These are phyloP conservation scores for Varroa destructor DNA, from an alignment of 1,140 invertebrate species.

Conservation along the genomic window DNA sequence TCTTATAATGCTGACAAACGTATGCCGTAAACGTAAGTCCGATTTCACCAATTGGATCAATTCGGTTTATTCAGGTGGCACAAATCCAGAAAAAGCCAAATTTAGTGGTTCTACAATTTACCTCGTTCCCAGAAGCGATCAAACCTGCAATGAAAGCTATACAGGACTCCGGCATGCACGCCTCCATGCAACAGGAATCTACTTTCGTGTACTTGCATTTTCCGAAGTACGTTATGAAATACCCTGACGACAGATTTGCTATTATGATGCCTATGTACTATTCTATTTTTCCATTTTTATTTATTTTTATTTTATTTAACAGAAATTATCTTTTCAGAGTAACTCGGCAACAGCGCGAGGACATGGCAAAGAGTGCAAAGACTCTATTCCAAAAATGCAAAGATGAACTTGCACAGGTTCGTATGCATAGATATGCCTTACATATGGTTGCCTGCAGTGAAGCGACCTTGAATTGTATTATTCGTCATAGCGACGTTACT, in stretches of 20 bases:
- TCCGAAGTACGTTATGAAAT: neutral
- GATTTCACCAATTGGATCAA: no score
- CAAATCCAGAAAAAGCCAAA: conserved; percentile 18
- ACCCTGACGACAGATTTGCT: no score
- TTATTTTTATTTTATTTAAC: no score
- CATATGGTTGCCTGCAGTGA: no score
- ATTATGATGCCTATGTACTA: no score
- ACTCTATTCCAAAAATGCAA: conserved; percentile 3
- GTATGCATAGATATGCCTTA: neutral
- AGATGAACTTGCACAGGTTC: neutral
- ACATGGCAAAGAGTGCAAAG: conserved; percentile 10
- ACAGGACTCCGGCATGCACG: neutral
- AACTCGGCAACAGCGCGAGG: conserved; percentile 3
- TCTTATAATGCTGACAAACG: no score
- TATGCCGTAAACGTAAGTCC: no score
- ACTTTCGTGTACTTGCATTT: conserved; percentile 1
- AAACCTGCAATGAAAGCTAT: conserved; percentile 19
- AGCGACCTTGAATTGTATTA: no score
- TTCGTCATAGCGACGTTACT: no score
- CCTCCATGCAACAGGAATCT: neutral
- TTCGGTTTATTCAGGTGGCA: neutral
- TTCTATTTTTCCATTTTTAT: no score
- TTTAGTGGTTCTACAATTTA: conserved; percentile 12
- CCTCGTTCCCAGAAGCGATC: conserved; percentile 11
- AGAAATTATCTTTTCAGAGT: neutral